Conservation (phyloP, 1,140 invertebrate species). For the Doryteuthis pealeii region DNA sequence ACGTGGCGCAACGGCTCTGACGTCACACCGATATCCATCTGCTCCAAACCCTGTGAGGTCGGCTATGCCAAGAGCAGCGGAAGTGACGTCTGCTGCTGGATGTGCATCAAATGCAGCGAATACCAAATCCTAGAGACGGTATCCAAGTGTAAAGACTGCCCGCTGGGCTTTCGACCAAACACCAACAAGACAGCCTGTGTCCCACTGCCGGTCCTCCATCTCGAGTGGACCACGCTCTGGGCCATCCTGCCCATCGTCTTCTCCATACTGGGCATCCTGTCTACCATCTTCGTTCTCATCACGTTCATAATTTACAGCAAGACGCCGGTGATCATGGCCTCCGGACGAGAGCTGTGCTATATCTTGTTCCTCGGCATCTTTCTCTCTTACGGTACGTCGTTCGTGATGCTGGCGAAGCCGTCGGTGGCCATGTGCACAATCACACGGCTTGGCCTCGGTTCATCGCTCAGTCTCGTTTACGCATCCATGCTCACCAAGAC, state of each 20-base stretch:
- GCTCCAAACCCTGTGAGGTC: slow-evolving; percentile 67
- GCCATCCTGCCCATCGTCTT: slow-evolving; percentile 65
- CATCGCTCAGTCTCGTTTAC: slow-evolving; percentile 74
- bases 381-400: slow-evolving; percentile 54
- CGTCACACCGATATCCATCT: slow-evolving; percentile 66
- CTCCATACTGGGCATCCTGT: slow-evolving; percentile 62
- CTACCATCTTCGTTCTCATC: slow-evolving; percentile 46
- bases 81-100: slow-evolving; percentile 82
- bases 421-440: slow-evolving; percentile 67
- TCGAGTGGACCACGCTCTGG: slow-evolving; percentile 65
- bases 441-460: slow-evolving; percentile 68
- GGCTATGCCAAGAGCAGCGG: slow-evolving; percentile 84
- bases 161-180: slow-evolving; percentile 60
- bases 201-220: slow-evolving; percentile 61
- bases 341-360: slow-evolving; percentile 59
- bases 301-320: slow-evolving; percentile 54
- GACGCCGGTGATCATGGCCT: slow-evolving; percentile 59
- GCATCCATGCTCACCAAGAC: slow-evolving; percentile 78
- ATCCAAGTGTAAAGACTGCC: slow-evolving; percentile 67
- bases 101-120: slow-evolving; percentile 66
- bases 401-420: slow-evolving; percentile 61
- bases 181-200: slow-evolving; percentile 50
- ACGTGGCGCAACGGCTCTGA: slow-evolving; percentile 43
- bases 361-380: slow-evolving; percentile 58
- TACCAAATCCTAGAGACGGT: slow-evolving; percentile 67